These are phyloP conservation scores for Microctonus brassicae DNA, from an alignment of 2,888 invertebrate genomes.

Conservation along the genomic window DNA sequence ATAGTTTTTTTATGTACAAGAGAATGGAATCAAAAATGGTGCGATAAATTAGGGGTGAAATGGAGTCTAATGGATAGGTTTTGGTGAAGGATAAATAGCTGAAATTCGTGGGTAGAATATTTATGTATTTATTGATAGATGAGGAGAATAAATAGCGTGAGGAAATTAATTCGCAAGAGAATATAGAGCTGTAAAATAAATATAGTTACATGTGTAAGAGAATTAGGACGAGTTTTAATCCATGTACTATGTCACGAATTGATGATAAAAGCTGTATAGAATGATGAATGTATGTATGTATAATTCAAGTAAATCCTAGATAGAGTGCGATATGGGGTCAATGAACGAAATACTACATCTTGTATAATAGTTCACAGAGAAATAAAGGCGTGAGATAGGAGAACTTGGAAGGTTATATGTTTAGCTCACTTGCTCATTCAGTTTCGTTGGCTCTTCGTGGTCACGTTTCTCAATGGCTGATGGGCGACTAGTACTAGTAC, in stretches of 20 bases:
- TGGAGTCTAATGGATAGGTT: constrained; percentile 4
- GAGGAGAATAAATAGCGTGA: background rate
- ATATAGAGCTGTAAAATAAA: background rate
- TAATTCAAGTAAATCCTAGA: constrained; percentile 15
- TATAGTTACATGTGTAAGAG: background rate
- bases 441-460: constrained; percentile 29
- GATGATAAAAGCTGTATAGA: constrained; percentile 6
- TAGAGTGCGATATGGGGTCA: constrained; percentile 30
- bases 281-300: constrained; percentile 3
- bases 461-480: constrained; percentile 32
- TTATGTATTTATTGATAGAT: constrained; percentile 4
- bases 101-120: background rate
- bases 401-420: constrained; percentile 14
- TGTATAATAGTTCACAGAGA: constrained; percentile 38
- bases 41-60: constrained; percentile 10
- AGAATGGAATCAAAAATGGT: background rate
- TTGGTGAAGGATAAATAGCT: background rate
- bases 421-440: constrained; percentile 25
- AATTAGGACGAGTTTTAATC: background rate
- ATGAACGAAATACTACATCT: constrained; percentile 46
- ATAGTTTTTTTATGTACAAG: background rate
- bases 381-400: constrained; percentile 26
- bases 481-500: constrained; percentile 4
- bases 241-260: constrained; percentile 1
- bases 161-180: background rate